phyloP scores from a whole-genome alignment of 2,888 invertebrate species.

The Limnephilus marmoratus region DNA sequence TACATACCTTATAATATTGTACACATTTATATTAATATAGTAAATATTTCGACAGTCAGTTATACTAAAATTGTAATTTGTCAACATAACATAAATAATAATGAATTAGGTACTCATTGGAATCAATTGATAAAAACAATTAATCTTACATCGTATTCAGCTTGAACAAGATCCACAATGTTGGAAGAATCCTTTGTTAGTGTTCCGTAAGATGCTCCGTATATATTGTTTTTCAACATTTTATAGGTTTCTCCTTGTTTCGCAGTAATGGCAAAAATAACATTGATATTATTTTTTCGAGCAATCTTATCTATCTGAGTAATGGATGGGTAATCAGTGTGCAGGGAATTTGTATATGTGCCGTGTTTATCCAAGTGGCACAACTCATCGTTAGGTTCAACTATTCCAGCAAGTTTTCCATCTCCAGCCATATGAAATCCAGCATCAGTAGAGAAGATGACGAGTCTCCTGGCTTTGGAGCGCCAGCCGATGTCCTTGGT shows the following conservation, averaged over 20 bases:
- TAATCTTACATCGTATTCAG: conserved; percentile 81
- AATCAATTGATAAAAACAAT: neutral
- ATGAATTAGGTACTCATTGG: neutral
- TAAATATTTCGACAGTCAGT: neutral
- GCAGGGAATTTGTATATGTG: conserved; percentile 77
- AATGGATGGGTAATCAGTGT: conserved; percentile 89
- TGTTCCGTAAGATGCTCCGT: conserved; percentile 82
- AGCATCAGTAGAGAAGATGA: conserved; percentile 88
- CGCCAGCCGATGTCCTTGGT: conserved; percentile 87
- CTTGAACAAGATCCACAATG: conserved; percentile 81
- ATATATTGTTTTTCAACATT: conserved; percentile 78
- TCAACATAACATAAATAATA: neutral
- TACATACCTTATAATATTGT: too few species aligned
- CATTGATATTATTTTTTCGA: conserved; percentile 82
- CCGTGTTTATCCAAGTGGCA: conserved; percentile 80
- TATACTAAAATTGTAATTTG: neutral
- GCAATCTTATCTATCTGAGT: conserved; percentile 81
- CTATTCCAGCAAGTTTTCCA: conserved; percentile 83
- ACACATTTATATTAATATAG: neutral
- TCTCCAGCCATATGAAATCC: conserved; percentile 88
- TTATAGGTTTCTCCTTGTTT: conserved; percentile 73
- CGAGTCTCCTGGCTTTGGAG: conserved; percentile 83
- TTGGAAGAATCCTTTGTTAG: conserved; percentile 81
- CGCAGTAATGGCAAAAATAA: conserved; percentile 85
- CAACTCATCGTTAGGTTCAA: conserved; percentile 83